Conservation (phyloP, 2,797 vertebrate species). For the Xenops minutus region DNA sequence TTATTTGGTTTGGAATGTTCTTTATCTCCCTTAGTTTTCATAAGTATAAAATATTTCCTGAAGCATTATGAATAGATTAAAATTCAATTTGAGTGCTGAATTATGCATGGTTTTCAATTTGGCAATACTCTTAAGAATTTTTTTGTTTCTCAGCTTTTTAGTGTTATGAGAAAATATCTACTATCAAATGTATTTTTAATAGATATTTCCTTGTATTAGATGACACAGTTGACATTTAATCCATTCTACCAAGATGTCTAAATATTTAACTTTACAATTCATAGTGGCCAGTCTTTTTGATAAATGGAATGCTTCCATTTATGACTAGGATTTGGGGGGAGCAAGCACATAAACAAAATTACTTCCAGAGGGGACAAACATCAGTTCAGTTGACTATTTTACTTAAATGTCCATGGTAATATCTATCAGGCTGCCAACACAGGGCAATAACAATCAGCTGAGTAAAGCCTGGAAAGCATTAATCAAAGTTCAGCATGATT, state of each 20-base stretch:
- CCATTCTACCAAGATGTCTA: not conserved
- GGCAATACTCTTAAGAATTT: not conserved
- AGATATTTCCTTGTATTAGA: constrained; percentile 15
- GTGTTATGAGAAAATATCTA: not conserved
- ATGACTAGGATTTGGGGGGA: not conserved
- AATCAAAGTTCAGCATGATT: constrained; percentile 51
- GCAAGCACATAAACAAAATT: constrained; percentile 36
- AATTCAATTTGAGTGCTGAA: constrained; percentile 62
- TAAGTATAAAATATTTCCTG: constrained; percentile 58
- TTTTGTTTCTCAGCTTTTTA: constrained; percentile 43
- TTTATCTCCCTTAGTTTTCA: constrained; percentile 53
- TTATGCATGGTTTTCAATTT: constrained; percentile 66
- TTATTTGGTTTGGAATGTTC: constrained; percentile 44
- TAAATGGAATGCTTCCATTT: constrained; percentile 13
- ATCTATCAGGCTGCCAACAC: constrained; percentile 40
- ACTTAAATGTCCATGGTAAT: constrained; percentile 1
- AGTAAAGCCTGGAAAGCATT: constrained; percentile 54
- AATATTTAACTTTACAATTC: constrained; percentile 48
- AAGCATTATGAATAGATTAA: constrained; percentile 65
- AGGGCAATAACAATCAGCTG: constrained; percentile 1
- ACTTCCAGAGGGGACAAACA: constrained; percentile 9
- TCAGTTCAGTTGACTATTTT: constrained; percentile 11
- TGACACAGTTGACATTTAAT: constrained; percentile 19
- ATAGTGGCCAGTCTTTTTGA: not conserved
- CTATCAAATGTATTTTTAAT: constrained; percentile 43